These are phyloP conservation scores for Ctena decussata DNA, from an alignment of 2,888 invertebrate genomes.

Conservation along the genomic window DNA sequence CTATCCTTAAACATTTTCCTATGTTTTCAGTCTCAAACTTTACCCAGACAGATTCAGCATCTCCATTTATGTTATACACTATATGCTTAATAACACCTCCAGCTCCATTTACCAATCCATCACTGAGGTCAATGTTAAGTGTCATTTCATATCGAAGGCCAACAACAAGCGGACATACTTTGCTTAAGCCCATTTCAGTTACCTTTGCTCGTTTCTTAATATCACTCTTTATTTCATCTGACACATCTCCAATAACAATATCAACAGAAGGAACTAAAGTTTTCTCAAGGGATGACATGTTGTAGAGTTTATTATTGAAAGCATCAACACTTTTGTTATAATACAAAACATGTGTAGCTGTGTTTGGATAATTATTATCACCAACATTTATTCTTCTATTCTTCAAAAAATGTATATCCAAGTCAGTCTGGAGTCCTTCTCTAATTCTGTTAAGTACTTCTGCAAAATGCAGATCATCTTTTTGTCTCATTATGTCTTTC, in stretches of 20 bases:
- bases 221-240: not conserved
- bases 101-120: not conserved
- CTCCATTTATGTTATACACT: not conserved
- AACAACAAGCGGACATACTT: not conserved
- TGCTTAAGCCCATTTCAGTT: not conserved
- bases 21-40: too few species aligned
- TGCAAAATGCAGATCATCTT: not conserved
- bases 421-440: not conserved
- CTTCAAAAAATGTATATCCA: not conserved
- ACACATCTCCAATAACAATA: not conserved
- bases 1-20: too few species aligned
- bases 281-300: not conserved
- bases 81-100: not conserved
- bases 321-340: not conserved
- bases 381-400: not conserved
- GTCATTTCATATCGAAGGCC: not conserved
- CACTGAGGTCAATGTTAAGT: not conserved
- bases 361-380: not conserved
- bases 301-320: not conserved
- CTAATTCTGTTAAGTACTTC: not conserved
- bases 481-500: conserved; percentile 28
- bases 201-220: not conserved
- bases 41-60: not conserved
- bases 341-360: not conserved
- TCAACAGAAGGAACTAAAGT: not conserved